A percentile compares a stretch with the other conserved stretches of the same genome.
Conservation (phyloP, 2,888 invertebrate species). For the Eulithis testata region DNA sequence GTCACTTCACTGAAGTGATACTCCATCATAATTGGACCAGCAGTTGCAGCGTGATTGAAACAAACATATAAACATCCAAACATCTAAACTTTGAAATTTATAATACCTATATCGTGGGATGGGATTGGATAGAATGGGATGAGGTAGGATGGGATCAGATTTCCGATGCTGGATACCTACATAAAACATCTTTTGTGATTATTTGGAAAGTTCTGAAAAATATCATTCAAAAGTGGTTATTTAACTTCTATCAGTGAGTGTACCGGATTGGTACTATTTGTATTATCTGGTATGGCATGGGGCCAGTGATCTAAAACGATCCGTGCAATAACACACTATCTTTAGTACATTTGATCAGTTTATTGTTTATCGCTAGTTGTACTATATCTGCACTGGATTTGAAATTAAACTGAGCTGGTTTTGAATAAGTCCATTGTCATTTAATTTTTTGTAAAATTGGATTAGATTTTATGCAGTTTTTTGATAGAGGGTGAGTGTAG, state of each 20-base stretch:
- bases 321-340: conserved; percentile 33
- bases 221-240: not conserved
- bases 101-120: no score
- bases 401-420: conserved; percentile 11
- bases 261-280: conserved; percentile 24
- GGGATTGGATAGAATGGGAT: no score
- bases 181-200: no score
- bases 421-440: not conserved
- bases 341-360: conserved; percentile 28
- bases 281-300: conserved; percentile 31
- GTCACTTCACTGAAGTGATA: no score
- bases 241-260: conserved; percentile 8
- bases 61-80: no score
- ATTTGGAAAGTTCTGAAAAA: no score
- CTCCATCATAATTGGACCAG: no score
- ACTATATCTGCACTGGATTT: conserved; percentile 6
- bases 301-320: conserved; percentile 38
- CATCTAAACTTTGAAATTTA: no score
- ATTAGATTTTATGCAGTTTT: not conserved
- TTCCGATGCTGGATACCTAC: no score
- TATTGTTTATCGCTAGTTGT: conserved; percentile 25
- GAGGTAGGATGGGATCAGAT: no score
- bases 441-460: not conserved
- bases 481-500: not conserved
- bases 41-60: no score